Base-by-base conservation (phyloP, 1,140 invertebrate genomes). In the Oryctes rhinoceros region DNA sequence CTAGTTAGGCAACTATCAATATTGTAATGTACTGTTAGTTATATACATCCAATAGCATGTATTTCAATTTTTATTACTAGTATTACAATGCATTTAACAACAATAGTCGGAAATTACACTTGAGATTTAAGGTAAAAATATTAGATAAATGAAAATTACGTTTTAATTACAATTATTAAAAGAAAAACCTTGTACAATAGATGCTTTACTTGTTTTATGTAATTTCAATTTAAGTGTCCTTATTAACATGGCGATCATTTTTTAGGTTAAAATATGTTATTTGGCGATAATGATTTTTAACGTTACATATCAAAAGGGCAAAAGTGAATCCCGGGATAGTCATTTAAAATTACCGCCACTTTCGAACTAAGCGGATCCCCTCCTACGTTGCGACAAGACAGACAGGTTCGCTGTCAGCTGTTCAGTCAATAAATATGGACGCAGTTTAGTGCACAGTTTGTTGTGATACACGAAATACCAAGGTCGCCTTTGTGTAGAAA, bases 401-500 rank as follows among this genome's bases (percentile, higher is more conserved):
- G 24, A 24, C 35, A 35, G 24, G 65, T 37, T 37, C 71, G 67
- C 75, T 47, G 78, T 81, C 80, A 81, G 80, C 80, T 81, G 80
- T 81, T 81, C 62, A 76, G 80, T 79, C 80, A 81, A 79, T 76
- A 79, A 79, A 79, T 71, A 79, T 79, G 80, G 78, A 81, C 62
- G 78, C 37, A 76, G 67, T 79, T 53, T 71, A 71, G 78, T 79
- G 39, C 67, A 30, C 71, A 76, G 67, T 81, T 79, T 81, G 78
- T 81, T 81, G 80, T 81, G 80, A 81, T 81, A 79, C 37, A 76
- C 47, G 49, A 81, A 79, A n/a, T 79, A 77, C 74, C 80, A 81
- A 81, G 80, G 80, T 77, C 80, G 80, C 75, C 80, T 81, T 81
- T 81, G 80, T 81, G 77, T 78, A 65, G 39, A 79, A 49, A 79